phyloP scores from a whole-genome alignment of 2,888 invertebrate genomes.

The Eristalinus aeneus region DNA sequence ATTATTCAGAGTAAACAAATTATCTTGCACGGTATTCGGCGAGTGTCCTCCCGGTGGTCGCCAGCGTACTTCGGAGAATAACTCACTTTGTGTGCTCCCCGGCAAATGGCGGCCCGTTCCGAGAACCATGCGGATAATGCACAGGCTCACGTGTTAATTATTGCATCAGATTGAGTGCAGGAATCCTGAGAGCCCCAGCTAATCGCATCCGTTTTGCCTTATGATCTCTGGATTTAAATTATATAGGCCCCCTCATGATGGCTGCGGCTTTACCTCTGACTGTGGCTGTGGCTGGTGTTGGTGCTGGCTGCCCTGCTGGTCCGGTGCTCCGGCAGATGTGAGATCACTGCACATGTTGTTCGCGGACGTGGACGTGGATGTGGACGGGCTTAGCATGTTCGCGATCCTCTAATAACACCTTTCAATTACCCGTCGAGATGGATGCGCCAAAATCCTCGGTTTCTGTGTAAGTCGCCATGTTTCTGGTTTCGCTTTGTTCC shows the following conservation, averaged over 20 bases:
- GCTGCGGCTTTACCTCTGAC: background rate
- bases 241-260: constrained; percentile 17
- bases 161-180: constrained; percentile 65
- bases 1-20: constrained; percentile 69
- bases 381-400: constrained; percentile 24
- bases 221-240: constrained; percentile 70
- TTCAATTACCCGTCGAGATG: constrained; percentile 69
- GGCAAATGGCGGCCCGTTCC: constrained; percentile 48
- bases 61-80: constrained; percentile 44
- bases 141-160: constrained; percentile 68
- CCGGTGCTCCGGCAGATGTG: constrained; percentile 43
- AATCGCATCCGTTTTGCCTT: constrained; percentile 68
- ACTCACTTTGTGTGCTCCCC: constrained; percentile 48
- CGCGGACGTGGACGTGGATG: background rate
- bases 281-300: background rate
- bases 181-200: constrained; percentile 24
- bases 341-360: constrained; percentile 50
- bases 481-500: constrained; percentile 5
- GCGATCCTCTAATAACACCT: constrained; percentile 70
- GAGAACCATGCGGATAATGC: constrained; percentile 52
- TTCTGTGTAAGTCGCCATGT: constrained; percentile 47
- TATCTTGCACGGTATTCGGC: constrained; percentile 52
- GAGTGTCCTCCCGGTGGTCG: constrained; percentile 41
- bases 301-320: background rate
- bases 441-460: constrained; percentile 66